A percentile compares a stretch with the other conserved stretches of the same genome.
These are phyloP conservation scores for Cheumatopsyche charites DNA, from an alignment of 1,140 invertebrate species.

Conservation along the genomic window DNA sequence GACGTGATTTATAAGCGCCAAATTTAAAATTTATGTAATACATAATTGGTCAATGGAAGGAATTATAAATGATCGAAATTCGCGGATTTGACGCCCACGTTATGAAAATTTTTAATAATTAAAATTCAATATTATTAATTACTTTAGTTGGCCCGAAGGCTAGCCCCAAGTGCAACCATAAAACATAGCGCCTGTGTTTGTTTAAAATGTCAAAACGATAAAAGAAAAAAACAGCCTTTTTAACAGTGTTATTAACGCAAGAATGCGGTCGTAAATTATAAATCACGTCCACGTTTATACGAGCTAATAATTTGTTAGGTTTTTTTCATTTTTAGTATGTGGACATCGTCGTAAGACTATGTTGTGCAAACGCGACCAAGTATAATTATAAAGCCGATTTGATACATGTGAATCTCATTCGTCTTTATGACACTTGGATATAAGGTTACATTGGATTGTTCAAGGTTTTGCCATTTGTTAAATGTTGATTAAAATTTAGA, in stretches of 20 bases:
- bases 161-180: conserved; percentile 37
- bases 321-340: no score
- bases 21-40: conserved; percentile 12
- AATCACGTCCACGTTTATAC: conserved; percentile 35
- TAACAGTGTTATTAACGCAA: conserved; percentile 46
- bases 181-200: conserved; percentile 40
- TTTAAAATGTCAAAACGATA: conserved; percentile 47
- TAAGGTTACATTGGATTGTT: no score
- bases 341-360: not conserved
- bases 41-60: not conserved
- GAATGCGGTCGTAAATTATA: conserved; percentile 44
- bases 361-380: conserved; percentile 14
- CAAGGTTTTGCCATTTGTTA: no score
- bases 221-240: conserved; percentile 39
- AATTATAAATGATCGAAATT: no score
- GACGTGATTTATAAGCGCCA: not conserved
- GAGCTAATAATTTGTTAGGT: conserved; percentile 26
- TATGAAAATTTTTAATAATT: no score
- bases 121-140: no score
- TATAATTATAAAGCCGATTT: conserved; percentile 6
- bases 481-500: no score
- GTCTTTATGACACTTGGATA: conserved; percentile 16
- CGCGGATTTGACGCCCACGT: conserved; percentile 9
- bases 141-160: not conserved
- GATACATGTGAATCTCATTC: not conserved